phyloP scores from a whole-genome alignment of 2,797 vertebrate genomes.

The Chaetodon trifasciatus region DNA sequence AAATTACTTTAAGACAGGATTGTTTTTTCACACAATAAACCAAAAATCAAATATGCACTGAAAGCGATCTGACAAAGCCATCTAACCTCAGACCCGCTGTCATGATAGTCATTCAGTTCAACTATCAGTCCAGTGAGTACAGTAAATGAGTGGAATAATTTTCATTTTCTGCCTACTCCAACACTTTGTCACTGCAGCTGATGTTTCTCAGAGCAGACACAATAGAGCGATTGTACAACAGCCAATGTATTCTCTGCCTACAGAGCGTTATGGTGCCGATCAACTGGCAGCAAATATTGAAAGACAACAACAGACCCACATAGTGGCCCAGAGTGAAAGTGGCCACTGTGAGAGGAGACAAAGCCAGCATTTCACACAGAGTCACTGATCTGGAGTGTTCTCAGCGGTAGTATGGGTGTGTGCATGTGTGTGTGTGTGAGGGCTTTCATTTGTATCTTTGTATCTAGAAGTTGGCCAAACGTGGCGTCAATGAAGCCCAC shows the following conservation, averaged over 20 bases:
- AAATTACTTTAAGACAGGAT: not conserved
- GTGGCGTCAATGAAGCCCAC: constrained; percentile 80
- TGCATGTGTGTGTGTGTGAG: constrained; percentile 30
- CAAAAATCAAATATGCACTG: not conserved
- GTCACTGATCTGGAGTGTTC: constrained; percentile 81
- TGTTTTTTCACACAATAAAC: not conserved
- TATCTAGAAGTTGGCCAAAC: constrained; percentile 38
- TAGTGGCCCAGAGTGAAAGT: constrained; percentile 76
- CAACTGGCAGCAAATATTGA: constrained; percentile 65
- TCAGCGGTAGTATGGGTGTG: constrained; percentile 55
- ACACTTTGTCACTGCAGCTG: constrained; percentile 38
- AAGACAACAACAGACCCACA: constrained; percentile 82
- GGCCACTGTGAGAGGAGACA: constrained; percentile 74
- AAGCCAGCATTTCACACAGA: constrained; percentile 74
- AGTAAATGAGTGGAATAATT: constrained; percentile 30
- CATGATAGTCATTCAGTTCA: constrained; percentile 14
- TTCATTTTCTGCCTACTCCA: constrained; percentile 50
- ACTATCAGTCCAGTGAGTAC: not conserved
- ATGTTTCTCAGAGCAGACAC: constrained; percentile 56
- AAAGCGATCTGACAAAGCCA: constrained; percentile 1
- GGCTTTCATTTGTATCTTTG: constrained; percentile 29
- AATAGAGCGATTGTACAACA: constrained; percentile 56
- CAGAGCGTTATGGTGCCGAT: constrained; percentile 58
- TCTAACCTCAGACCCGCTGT: constrained; percentile 4
- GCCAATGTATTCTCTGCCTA: constrained; percentile 61